A percentile compares a stretch with the other conserved stretches of the same genome.
phyloP scores from a whole-genome alignment of 2,113 vertebrate species.

The Lanius collurio region DNA sequence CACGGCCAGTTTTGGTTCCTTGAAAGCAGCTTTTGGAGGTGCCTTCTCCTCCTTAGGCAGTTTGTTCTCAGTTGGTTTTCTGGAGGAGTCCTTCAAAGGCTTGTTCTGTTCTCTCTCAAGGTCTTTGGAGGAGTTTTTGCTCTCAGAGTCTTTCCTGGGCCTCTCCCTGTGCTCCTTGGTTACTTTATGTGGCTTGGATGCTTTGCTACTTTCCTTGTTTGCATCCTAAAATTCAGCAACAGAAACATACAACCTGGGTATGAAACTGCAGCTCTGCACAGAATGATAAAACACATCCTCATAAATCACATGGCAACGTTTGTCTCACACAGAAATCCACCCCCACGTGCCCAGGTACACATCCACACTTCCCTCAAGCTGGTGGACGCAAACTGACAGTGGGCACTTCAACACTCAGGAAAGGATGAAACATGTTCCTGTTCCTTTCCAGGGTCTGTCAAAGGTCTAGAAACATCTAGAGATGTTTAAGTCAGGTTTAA shows the following conservation, averaged over 20 bases:
- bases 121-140: conserved; percentile 86
- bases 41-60: conserved; percentile 91
- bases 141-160: conserved; percentile 95
- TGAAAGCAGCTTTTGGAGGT: conserved; percentile 92
- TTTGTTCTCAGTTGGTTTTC: conserved; percentile 90
- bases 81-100: conserved; percentile 76
- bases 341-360: background rate
- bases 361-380: background rate
- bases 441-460: background rate
- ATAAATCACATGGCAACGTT: background rate
- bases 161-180: conserved; percentile 95
- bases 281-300: background rate
- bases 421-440: background rate
- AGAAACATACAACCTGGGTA: background rate
- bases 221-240: conserved; percentile 69
- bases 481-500: background rate
- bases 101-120: conserved; percentile 83
- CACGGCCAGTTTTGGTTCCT: conserved; percentile 94
- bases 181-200: conserved; percentile 90
- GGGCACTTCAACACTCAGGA: background rate
- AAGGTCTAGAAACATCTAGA: background rate
- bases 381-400: background rate
- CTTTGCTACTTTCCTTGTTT: conserved; percentile 83
- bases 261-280: background rate
- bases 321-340: background rate